Evolutionary conservation across 2,888 invertebrate genomes (phyloP).

Genomic region (Orthosia incerta): DNA sequence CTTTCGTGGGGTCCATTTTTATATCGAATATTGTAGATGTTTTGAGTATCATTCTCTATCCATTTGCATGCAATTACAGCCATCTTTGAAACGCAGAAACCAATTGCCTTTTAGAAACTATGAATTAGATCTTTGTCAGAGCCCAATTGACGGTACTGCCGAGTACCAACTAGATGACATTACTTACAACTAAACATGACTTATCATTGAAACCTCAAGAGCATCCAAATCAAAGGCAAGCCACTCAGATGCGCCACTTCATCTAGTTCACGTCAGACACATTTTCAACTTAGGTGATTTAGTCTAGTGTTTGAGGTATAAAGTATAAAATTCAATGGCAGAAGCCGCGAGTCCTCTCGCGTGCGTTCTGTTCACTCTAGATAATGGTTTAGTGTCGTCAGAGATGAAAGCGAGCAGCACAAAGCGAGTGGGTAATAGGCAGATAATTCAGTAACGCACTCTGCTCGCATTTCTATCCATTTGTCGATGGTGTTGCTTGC

Average conservation of each 20-base stretch:
- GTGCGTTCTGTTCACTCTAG: constrained; percentile 75
- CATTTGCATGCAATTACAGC: constrained; percentile 7
- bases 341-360: constrained; percentile 57
- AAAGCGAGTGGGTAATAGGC: constrained; percentile 90
- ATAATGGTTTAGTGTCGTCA: constrained; percentile 75
- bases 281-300: constrained; percentile 26
- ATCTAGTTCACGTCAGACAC: constrained; percentile 27
- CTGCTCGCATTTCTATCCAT: constrained; percentile 86
- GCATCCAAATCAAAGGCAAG: constrained; percentile 55
- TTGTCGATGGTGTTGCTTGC: constrained; percentile 65
- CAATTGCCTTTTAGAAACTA: constrained; percentile 10
- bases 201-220: constrained; percentile 44
- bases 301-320: constrained; percentile 51
- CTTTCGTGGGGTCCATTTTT: too few relatives aligned
- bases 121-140: constrained; percentile 14
- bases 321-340: constrained; percentile 65
- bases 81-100: neutral
- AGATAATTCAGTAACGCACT: constrained; percentile 85
- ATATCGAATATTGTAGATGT: neutral
- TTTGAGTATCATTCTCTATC: neutral
- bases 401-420: constrained; percentile 83
- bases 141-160: constrained; percentile 11
- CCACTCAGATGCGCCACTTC: constrained; percentile 44
- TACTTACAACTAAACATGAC: constrained; percentile 26
- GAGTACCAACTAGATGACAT: constrained; percentile 32